A percentile compares a stretch with the other conserved stretches of the same genome.
Evolutionary conservation across 1,140 invertebrate genomes (phyloP).

Genomic region (Drosophila bocki): DNA sequence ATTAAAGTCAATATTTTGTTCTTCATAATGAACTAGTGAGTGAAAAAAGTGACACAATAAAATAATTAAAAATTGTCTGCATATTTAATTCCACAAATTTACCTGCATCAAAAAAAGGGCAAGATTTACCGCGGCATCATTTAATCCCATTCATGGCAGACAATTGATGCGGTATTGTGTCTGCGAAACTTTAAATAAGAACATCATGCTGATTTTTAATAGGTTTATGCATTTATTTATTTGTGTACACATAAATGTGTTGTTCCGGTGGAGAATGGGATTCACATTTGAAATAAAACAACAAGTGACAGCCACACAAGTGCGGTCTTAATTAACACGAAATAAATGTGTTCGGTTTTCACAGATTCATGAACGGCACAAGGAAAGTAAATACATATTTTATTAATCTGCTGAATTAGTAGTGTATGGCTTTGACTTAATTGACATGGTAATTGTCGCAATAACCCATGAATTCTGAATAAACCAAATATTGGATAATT

Average conservation of each 20-base stretch:
- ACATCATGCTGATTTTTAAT: constrained; percentile 11
- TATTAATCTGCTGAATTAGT: constrained; percentile 7
- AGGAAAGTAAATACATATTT: constrained; percentile 4
- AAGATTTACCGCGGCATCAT: neutral
- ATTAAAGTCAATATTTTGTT: neutral
- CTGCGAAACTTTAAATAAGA: constrained; percentile 18
- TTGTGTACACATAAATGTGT: constrained; percentile 16
- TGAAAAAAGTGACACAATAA: neutral
- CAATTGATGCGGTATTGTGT: constrained; percentile 1
- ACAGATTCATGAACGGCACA: constrained; percentile 6
- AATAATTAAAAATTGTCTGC: neutral
- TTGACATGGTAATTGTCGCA: constrained; percentile 57
- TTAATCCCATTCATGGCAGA: constrained; percentile 4
- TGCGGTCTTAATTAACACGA: constrained; percentile 34
- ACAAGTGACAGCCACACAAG: constrained; percentile 22
- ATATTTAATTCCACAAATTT: neutral
- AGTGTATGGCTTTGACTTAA: constrained; percentile 39
- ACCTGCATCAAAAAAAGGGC: neutral
- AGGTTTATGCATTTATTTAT: constrained; percentile 51
- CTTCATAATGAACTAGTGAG: neutral
- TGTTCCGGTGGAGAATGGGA: constrained; percentile 10
- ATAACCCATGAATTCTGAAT: neutral
- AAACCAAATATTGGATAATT: neutral
- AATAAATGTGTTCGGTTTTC: constrained; percentile 16
- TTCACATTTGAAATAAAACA: constrained; percentile 15